These are phyloP conservation scores for Lordiphosa collinella DNA, from an alignment of 1,140 invertebrate species.

Conservation along the genomic window DNA sequence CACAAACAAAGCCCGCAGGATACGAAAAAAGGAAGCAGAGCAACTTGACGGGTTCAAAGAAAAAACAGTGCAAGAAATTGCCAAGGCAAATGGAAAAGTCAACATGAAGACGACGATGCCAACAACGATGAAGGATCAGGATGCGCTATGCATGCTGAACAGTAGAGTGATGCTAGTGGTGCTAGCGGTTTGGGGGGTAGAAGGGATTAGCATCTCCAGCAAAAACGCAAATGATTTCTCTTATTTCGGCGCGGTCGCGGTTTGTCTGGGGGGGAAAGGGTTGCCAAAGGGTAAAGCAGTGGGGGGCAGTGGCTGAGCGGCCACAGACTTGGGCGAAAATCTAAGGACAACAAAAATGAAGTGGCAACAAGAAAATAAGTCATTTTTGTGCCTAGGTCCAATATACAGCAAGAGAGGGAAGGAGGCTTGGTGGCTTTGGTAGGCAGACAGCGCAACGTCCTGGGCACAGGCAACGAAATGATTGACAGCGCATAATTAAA, in stretches of 20 bases:
- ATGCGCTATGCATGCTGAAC: conserved; percentile 9
- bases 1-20: conserved; percentile 69
- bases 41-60: conserved; percentile 39
- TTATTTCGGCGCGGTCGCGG: conserved; percentile 53
- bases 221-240: conserved; percentile 74
- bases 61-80: conserved; percentile 59
- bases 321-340: conserved; percentile 34
- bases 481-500: conserved; percentile 80
- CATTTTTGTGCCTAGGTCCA: conserved; percentile 33
- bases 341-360: conserved; percentile 73
- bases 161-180: no score
- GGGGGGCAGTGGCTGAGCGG: no score
- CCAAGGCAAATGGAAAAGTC: conserved; percentile 73
- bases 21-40: conserved; percentile 28
- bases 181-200: no score
- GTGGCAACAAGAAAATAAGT: conserved; percentile 73
- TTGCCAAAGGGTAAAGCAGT: no score
- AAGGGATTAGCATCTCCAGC: conserved; percentile 48
- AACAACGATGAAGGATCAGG: conserved; percentile 34
- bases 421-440: no score
- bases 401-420: conserved; percentile 1
- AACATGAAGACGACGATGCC: conserved; percentile 44
- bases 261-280: conserved; percentile 1
- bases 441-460: neutral
- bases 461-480: conserved; percentile 72